These are phyloP conservation scores for Melipona bicolor DNA, from an alignment of 2,888 invertebrate genomes.

Conservation along the genomic window DNA sequence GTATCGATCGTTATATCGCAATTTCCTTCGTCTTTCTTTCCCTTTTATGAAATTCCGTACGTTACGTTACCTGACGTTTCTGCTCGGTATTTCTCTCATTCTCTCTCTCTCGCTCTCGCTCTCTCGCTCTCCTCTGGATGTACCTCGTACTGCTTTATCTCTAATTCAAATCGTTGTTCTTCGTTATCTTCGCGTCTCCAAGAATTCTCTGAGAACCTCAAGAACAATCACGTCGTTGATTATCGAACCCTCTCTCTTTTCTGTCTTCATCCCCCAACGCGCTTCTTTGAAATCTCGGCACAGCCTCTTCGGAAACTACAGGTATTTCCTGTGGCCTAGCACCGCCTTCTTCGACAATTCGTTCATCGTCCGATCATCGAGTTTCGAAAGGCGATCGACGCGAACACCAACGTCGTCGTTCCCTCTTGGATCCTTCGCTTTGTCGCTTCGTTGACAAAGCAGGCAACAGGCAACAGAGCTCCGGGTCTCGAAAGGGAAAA, in stretches of 20 bases:
- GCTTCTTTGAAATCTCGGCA: slow-evolving; percentile 19
- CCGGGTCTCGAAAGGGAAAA: neutral
- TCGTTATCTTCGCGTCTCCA: neutral
- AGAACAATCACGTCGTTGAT: neutral
- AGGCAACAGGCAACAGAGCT: slow-evolving; percentile 1
- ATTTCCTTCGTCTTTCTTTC: neutral
- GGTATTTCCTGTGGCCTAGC: slow-evolving; percentile 20
- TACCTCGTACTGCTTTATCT: neutral
- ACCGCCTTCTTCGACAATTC: slow-evolving; percentile 25
- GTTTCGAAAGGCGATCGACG: slow-evolving; percentile 22
- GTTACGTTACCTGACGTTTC: neutral
- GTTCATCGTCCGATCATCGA: neutral
- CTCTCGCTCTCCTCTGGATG: neutral
- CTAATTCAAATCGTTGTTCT: slow-evolving; percentile 9
- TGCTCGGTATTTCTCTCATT: neutral
- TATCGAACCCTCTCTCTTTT: neutral
- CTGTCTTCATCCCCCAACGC: neutral
- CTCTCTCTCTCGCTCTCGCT: too few species aligned
- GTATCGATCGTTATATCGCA: neutral
- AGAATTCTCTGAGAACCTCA: neutral
- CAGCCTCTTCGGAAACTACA: slow-evolving; percentile 45
- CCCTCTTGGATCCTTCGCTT: neutral
- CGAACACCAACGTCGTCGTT: slow-evolving; percentile 24
- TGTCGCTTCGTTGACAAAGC: neutral
- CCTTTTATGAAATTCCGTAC: neutral